These are phyloP conservation scores for Pachymerium ferrugineum DNA, from an alignment of 2,888 invertebrate genomes.

Conservation along the genomic window DNA sequence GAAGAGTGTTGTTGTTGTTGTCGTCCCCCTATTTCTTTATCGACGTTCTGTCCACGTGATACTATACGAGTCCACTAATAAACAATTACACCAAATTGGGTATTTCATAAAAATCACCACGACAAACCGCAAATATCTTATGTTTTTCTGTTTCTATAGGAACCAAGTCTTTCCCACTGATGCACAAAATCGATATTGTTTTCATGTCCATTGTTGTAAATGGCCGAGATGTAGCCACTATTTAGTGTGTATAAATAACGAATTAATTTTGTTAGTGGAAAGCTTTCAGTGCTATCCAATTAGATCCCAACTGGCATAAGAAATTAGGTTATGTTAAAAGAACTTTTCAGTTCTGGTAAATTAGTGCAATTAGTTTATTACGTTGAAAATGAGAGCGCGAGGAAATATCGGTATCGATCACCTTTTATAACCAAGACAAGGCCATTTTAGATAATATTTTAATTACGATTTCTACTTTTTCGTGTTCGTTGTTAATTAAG, in stretches of 20 bases:
- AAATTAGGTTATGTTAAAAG: background rate
- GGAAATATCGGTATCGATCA: background rate
- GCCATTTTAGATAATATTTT: constrained; percentile 22
- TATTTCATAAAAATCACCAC: no score
- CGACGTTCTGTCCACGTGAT: no score
- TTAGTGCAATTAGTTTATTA: background rate
- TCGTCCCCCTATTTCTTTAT: no score
- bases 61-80: no score
- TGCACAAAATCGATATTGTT: background rate
- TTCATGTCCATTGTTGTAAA: background rate
- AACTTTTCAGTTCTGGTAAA: background rate
- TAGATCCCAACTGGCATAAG: background rate
- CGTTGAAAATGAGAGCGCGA: background rate
- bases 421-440: background rate
- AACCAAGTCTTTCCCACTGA: constrained; percentile 7
- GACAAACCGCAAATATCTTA: background rate
- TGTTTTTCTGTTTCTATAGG: background rate
- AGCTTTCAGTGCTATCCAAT: background rate
- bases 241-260: constrained; percentile 23
- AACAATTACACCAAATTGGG: no score
- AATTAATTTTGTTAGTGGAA: background rate
- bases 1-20: no score
- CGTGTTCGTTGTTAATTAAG: constrained; percentile 2
- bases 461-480: constrained; percentile 9
- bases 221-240: background rate